Evolutionary conservation across 2,113 vertebrate species (phyloP).

Genomic region (Micronycteris hirsuta): DNA sequence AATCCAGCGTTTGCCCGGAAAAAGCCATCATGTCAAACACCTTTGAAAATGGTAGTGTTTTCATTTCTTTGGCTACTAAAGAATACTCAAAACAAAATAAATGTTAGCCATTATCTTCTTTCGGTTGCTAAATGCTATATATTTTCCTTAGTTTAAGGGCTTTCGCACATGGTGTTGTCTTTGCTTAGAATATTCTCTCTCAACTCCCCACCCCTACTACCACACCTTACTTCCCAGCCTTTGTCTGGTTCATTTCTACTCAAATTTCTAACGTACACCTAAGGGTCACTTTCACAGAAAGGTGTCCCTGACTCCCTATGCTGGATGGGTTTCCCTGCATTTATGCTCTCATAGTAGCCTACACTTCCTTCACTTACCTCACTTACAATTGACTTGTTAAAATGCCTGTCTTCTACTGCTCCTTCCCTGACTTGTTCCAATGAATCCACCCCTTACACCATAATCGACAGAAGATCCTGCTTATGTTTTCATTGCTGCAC

Average conservation of each 20-base stretch:
- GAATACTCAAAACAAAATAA: not conserved
- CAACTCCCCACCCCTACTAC: not conserved
- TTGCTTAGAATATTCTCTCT: not conserved
- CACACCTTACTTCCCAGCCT: not conserved
- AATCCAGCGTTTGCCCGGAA: not conserved
- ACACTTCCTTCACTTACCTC: not conserved
- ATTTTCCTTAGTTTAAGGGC: not conserved
- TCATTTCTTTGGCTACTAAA: not conserved
- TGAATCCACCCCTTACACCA: not conserved
- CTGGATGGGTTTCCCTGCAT: not conserved
- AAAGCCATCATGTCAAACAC: not conserved
- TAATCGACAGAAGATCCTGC: not conserved
- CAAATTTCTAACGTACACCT: not conserved
- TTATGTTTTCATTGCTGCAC: not conserved
- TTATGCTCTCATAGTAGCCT: not conserved
- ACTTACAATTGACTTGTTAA: not conserved
- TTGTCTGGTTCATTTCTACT: not conserved
- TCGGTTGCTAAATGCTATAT: not conserved
- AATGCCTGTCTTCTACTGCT: not conserved
- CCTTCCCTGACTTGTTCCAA: not conserved
- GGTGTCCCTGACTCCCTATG: not conserved
- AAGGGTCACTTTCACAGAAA: not conserved
- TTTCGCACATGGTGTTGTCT: not conserved
- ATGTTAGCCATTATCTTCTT: not conserved
- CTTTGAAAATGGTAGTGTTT: not conserved